Base-by-base conservation (phyloP, 2,113 vertebrate species). In the Larimichthys polyactis region DNA sequence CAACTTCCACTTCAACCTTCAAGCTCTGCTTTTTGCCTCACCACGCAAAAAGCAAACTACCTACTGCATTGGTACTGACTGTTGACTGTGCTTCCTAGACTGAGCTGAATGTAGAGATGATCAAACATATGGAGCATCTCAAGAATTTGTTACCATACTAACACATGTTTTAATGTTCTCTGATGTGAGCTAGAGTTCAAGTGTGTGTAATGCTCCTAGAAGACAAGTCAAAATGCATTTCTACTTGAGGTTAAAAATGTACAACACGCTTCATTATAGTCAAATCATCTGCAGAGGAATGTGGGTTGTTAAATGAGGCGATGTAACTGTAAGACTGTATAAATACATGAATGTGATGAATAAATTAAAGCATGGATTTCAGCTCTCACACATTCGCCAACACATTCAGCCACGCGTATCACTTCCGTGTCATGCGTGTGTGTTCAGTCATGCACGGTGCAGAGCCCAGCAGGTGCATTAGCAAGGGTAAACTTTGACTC, bases 401-500 rank as follows among this genome's bases (percentile, higher is more conserved):
- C 46, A 66, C 63, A 58, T 52, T 43, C 68, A 78, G 49, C 44
- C 76, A 65, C 24, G 65, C 46, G 12, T n/a, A 22, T 79, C 59
- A 78, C 11, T 60, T 65, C 44, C 59, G 5, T 67, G 65, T 44
- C 14, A 62, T 59, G 44, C 81, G 63, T 75, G 60, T 74, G 55
- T 73, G 77, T 81, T 51, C 70, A 0, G 20, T 69, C 77, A 72
- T 20, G 51, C 20, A 55, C 57, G 29, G 19, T 9, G 16, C 32
- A 10, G 22, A 72, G 58, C 59, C 48, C 75, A 78, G 17, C 72
- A 81, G 76, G 71, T 74, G 78, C 83, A 71, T 2, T 5, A 52
- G 54, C 17, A 74, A 75, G 80, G 54, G 32, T 75, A 83, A 86
- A 83, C 73, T 66, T 14, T 68, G 43, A 77, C 72, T 88, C 78